A percentile compares a stretch with the other conserved stretches of the same genome.
phyloP scores from a whole-genome alignment of 2,888 invertebrate genomes.

The Lepidochrysops patricia region DNA sequence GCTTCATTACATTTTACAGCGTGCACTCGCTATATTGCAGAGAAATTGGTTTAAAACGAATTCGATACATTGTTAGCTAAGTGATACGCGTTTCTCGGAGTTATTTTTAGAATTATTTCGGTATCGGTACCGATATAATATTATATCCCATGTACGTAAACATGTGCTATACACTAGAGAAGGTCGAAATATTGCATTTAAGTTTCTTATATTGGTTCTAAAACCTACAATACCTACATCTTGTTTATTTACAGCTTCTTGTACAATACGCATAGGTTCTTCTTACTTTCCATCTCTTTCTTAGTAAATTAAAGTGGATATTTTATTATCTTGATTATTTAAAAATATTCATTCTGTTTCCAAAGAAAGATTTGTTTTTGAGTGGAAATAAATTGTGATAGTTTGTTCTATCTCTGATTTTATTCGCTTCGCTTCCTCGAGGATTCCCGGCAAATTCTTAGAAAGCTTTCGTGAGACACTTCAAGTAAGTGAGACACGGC shows the following conservation, averaged over 20 bases:
- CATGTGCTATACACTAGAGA: no score
- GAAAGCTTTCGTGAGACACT: neutral
- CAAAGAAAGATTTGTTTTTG: neutral
- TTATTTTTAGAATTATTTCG: no score
- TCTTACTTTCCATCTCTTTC: no score
- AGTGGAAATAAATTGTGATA: neutral
- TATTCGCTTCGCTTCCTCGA: neutral
- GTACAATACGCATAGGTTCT: no score
- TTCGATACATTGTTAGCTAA: neutral
- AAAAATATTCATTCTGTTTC: neutral
- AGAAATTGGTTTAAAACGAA: constrained; percentile 1
- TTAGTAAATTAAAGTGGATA: no score
- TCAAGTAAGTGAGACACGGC: neutral
- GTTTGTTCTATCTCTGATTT: neutral
- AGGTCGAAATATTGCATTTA: no score
- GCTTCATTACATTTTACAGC: neutral
- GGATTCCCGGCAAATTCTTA: neutral
- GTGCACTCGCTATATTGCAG: neutral
- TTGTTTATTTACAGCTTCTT: no score
- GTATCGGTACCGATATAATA: no score
- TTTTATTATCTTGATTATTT: no score
- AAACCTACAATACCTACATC: no score
- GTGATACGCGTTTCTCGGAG: neutral
- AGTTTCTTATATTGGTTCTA: no score
- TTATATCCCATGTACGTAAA: no score